Conservation (phyloP, 2,888 invertebrate species). For the Pyrocoelia pectoralis region DNA sequence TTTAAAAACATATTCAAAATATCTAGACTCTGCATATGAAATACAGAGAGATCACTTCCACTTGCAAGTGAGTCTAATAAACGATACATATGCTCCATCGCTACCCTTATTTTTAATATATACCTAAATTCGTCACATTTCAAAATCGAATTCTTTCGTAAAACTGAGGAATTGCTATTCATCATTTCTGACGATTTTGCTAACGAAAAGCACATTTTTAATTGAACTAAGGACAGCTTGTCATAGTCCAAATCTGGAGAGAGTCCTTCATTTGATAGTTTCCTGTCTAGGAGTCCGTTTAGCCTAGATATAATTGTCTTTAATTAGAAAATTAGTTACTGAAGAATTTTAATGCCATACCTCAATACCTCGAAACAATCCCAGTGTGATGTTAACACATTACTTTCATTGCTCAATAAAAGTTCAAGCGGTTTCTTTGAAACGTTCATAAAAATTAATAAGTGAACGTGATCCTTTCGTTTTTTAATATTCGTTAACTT, state of each 20-base stretch:
- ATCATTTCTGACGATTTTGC: conserved; percentile 52
- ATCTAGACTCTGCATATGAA: conserved; percentile 52
- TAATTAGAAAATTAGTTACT: not conserved
- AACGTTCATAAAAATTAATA: conserved; percentile 48
- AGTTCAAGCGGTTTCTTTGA: conserved; percentile 47
- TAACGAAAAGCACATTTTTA: conserved; percentile 50
- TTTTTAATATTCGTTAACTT: conserved; percentile 44
- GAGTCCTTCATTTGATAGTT: conserved; percentile 51
- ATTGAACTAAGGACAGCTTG: conserved; percentile 45
- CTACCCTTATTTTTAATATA: conserved; percentile 51
- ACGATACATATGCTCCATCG: conserved; percentile 46
- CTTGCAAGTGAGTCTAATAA: conserved; percentile 45
- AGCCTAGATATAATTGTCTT: conserved; percentile 15
- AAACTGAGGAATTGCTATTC: conserved; percentile 44
- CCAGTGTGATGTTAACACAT: conserved; percentile 50
- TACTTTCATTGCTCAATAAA: conserved; percentile 48
- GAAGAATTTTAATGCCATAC: conserved; percentile 38
- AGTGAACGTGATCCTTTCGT: conserved; percentile 43
- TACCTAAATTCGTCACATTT: conserved; percentile 50
- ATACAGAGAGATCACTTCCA: conserved; percentile 43
- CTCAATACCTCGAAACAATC: conserved; percentile 56
- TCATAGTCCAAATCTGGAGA: conserved; percentile 48
- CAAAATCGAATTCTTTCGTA: conserved; percentile 49
- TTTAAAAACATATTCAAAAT: conserved; percentile 52
- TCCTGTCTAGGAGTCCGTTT: conserved; percentile 47